Conservation (phyloP, 1,140 invertebrate genomes). For the Liolophura sinensis region DNA sequence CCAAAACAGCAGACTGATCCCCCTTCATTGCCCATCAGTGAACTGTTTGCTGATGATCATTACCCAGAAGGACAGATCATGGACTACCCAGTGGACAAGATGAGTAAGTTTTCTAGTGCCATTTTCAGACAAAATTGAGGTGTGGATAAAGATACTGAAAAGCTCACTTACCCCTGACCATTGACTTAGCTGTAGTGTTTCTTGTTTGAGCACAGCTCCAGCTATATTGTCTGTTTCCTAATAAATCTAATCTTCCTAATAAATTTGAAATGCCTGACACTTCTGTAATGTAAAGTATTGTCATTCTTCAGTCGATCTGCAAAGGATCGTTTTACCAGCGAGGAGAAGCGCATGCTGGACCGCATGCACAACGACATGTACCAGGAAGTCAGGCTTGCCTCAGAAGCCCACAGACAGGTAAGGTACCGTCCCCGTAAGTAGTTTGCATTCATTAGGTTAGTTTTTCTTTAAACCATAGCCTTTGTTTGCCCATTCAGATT, state of each 20-base stretch:
- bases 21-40: conserved; percentile 81
- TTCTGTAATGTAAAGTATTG: too few relatives aligned
- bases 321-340: conserved; percentile 83
- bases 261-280: too few relatives aligned
- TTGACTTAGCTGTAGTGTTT: too few relatives aligned
- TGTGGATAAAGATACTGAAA: too few relatives aligned
- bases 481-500: too few relatives aligned
- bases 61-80: conserved; percentile 61
- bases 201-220: too few relatives aligned
- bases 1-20: conserved; percentile 75
- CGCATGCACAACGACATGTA: conserved; percentile 76
- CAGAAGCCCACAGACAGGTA: conserved; percentile 94
- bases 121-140: background rate
- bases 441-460: background rate
- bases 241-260: too few relatives aligned
- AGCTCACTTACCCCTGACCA: too few relatives aligned
- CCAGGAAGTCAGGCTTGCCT: conserved; percentile 91
- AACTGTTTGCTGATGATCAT: conserved; percentile 81
- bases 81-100: conserved; percentile 55
- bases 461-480: too few relatives aligned
- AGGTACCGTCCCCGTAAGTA: background rate
- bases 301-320: conserved; percentile 73
- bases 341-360: conserved; percentile 80
- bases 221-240: too few relatives aligned
- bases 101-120: conserved; percentile 32